A percentile compares a stretch with the other conserved stretches of the same genome.
phyloP scores from a whole-genome alignment of 2,888 invertebrate species.

The Archips xylosteana region DNA sequence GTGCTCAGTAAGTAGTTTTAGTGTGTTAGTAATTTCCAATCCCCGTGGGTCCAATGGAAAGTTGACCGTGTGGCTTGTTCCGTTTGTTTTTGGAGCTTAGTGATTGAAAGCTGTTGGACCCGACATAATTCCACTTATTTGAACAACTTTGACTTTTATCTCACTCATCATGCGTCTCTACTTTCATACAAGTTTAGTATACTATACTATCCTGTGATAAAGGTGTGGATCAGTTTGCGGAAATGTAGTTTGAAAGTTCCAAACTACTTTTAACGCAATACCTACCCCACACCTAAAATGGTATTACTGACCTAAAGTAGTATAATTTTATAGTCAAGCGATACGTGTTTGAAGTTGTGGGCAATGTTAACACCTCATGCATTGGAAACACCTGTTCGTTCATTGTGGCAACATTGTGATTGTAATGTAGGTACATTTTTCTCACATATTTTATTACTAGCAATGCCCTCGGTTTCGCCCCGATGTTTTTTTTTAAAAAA shows the following conservation, averaged over 20 bases:
- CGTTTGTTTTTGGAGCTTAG: not conserved
- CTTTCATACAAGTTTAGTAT: not conserved
- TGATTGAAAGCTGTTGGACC: slow-evolving; percentile 13
- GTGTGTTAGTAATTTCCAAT: slow-evolving; percentile 13
- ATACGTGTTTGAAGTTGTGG: not conserved
- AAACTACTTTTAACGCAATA: not conserved
- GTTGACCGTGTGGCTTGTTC: slow-evolving; percentile 1
- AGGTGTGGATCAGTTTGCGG: not conserved
- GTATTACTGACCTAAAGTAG: not conserved
- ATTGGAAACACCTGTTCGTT: not conserved
- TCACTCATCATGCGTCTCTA: not conserved
- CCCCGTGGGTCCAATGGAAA: not conserved
- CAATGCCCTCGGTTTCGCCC: too few relatives aligned
- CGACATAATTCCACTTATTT: not conserved
- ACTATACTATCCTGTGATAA: not conserved
- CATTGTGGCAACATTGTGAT: not conserved
- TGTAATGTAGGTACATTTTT: not conserved
- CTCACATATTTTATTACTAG: too few relatives aligned
- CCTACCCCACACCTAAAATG: not conserved
- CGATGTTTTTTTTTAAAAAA: too few relatives aligned
- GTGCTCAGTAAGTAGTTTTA: slow-evolving; percentile 5
- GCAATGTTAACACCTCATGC: not conserved
- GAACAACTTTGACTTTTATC: not conserved
- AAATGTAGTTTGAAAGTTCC: slow-evolving; percentile 5
- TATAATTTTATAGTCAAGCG: not conserved